Conservation (phyloP, 2,113 vertebrate species). For the Sturnira hondurensis region DNA sequence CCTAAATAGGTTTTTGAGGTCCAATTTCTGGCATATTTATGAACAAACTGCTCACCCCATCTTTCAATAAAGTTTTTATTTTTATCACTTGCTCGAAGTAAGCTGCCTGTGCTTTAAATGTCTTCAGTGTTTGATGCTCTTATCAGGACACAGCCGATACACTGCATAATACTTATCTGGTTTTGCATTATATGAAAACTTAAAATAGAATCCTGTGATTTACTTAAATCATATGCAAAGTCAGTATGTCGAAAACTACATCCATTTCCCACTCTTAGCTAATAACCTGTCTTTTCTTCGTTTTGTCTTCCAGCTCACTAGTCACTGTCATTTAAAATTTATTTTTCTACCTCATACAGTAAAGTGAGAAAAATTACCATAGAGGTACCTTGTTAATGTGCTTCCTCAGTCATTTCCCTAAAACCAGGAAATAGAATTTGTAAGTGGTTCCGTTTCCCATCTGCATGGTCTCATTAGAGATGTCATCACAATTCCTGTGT, state of each 20-base stretch:
- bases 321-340: neutral
- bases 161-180: neutral
- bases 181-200: neutral
- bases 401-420: neutral
- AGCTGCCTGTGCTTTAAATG: neutral
- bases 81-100: neutral
- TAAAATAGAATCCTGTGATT: neutral
- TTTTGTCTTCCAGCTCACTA: neutral
- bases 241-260: neutral
- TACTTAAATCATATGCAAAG: neutral
- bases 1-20: neutral
- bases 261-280: neutral
- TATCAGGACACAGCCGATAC: neutral
- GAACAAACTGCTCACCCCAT: neutral
- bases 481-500: neutral
- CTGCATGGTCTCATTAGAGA: neutral
- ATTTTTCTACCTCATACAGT: neutral
- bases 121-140: neutral
- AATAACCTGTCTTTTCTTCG: neutral
- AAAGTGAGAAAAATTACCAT: conserved; percentile 2
- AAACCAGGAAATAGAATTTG: neutral
- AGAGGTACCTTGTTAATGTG: neutral
- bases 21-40: neutral
- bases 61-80: neutral
- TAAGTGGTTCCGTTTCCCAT: neutral